Percentiles rank a stretch among this genome's conserved stretches.
Evolutionary conservation across 2,797 vertebrate genomes (phyloP).

Genomic region (Glossophaga mutica): DNA sequence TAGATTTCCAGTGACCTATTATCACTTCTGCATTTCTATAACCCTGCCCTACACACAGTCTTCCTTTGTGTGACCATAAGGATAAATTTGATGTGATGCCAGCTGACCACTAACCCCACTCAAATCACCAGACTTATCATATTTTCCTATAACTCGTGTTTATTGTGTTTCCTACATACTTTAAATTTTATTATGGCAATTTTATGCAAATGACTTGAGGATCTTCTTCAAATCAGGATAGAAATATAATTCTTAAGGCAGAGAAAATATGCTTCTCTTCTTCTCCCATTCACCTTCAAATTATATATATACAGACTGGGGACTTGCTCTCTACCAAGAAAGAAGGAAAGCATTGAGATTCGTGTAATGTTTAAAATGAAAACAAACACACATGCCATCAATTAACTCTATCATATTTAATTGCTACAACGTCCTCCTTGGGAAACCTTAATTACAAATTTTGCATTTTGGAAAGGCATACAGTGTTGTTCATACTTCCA

Average conservation of each 20-base stretch:
- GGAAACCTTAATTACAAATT: constrained; percentile 45
- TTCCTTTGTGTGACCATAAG: background rate
- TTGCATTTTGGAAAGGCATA: constrained; percentile 65
- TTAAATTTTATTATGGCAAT: background rate
- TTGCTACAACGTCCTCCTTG: constrained; percentile 34
- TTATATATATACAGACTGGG: background rate
- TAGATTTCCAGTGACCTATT: background rate
- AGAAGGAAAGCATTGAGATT: constrained; percentile 20
- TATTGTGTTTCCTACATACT: background rate
- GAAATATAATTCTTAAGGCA: background rate
- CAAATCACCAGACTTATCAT: background rate
- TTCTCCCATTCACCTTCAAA: background rate
- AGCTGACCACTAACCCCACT: background rate
- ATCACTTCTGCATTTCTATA: background rate
- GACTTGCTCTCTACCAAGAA: background rate
- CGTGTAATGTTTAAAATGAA: constrained; percentile 3
- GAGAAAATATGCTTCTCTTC: background rate
- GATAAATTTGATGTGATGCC: background rate
- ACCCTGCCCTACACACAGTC: rapidly evolving
- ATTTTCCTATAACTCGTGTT: background rate
- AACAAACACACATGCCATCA: constrained; percentile 52
- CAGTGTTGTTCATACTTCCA: constrained; percentile 42
- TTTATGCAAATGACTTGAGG: background rate
- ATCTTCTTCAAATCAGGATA: background rate
- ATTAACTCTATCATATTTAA: constrained; percentile 55